Evolutionary conservation across 2,888 invertebrate species (phyloP).

Genomic region (Cotesia congregata): DNA sequence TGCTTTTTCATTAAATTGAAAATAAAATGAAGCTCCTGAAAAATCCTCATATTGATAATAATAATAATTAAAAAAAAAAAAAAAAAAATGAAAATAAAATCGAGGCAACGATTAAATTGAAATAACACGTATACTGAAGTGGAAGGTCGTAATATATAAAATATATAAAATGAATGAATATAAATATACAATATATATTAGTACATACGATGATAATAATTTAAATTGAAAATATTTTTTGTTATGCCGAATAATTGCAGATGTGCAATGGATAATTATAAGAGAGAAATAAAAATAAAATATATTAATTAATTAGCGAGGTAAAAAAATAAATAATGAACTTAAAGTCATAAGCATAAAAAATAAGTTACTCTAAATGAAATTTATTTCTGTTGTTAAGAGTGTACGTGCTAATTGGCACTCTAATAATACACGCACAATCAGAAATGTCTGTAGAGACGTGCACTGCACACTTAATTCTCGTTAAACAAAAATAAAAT

Average conservation of each 20-base stretch:
- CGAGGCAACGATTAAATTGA: constrained; percentile 18
- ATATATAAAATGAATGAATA: constrained; percentile 8
- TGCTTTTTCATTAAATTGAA: constrained; percentile 15
- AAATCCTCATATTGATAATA: not conserved
- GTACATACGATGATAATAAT: constrained; percentile 1
- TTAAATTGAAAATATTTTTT: constrained; percentile 25
- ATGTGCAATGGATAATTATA: not conserved
- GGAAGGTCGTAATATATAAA: not conserved
- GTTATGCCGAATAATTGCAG: constrained; percentile 15
- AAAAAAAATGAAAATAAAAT: not conserved
- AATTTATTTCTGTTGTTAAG: constrained; percentile 5
- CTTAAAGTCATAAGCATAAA: constrained; percentile 4
- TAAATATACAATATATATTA: constrained; percentile 11
- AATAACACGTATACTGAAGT: not conserved
- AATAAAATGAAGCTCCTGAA: not conserved
- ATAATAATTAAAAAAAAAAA: not conserved
- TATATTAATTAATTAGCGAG: constrained; percentile 19
- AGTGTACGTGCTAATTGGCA: constrained; percentile 48
- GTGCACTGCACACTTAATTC: constrained; percentile 33
- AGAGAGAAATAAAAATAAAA: constrained; percentile 21
- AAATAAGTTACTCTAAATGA: not conserved
- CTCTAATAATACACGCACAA: constrained; percentile 39
- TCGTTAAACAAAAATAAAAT: constrained; percentile 26
- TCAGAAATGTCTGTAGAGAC: constrained; percentile 36
- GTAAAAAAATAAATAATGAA: not conserved